Base-by-base conservation (phyloP, 1,140 invertebrate species). In the Drosophila pachea region DNA sequence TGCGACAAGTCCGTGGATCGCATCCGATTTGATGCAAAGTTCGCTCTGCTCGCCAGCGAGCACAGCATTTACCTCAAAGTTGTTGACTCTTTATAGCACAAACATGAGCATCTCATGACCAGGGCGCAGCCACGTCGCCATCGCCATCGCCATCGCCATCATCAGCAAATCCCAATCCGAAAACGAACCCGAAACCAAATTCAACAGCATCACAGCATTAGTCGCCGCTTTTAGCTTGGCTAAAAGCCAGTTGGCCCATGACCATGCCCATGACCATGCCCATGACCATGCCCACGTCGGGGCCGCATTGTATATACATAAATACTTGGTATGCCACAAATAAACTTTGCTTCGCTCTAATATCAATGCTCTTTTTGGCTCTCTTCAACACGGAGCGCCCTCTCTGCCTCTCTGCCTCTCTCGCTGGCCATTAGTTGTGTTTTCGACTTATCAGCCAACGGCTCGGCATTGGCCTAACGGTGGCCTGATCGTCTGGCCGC, bases 11-110 rank as follows among this genome's bases (percentile, higher is more conserved):
- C 87, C 42, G 67, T 87, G 38, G 82, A 87, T 6, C 73, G 56
- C 42, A 87, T 88, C 9, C 67, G 63, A 6, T 88, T 87, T 48
- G 77, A 88, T 70, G 68, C 77, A 38, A 84, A 82, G 43, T 87
- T 79, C 31, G 79, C 83, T 35, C 54, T 88, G 59, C 72, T 88
- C 43, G 76, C 87, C 50, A 88, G 79, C 56, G 72, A 88, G 56
- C 79, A 77, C 33, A 76, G 72, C 56, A 87, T 88, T 67, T 88
- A 88, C 76, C 74, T 88, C 73, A 88, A 77, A 55, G 71, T 88
- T 60, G 78, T 76, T 42, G 77, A 86, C 68, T 86, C 81, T 64
- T 76, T 76, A 73, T 84, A 83, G 71, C 74, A 42, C 55, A 48
- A 35, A 12, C 12, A 4, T 11, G 11, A 12, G 2, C 16, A 36